Base-by-base conservation (phyloP, 2,113 vertebrate species). In the Hypomesus transpacificus region DNA sequence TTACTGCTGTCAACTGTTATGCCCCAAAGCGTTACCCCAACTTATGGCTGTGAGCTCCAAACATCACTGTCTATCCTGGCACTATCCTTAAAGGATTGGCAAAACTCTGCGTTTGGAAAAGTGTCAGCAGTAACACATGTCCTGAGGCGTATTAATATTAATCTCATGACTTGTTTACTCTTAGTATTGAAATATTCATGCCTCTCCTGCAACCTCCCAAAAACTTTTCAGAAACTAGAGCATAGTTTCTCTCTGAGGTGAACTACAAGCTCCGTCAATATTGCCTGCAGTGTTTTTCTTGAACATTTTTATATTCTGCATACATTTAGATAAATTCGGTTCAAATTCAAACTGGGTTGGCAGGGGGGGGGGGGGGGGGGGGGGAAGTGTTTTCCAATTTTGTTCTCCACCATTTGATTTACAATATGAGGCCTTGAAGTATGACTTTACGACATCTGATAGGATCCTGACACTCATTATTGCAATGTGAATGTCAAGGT, bases 111-210 rank as follows among this genome's bases (percentile, higher is more conserved):
- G 14, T 22, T 13, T 64, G 17, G 31, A 14, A 13, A 64, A 31
- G 28, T 14, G 17, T 14, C 5, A 62, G 39, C 39, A 7, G n/a
- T 51, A 62, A 24, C 57, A 59, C 20, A 39, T 6, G 20, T 65
- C 21, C 34, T 46, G 2, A 50, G 64, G 53, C 24, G 1, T 50
- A 62, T 75, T 75, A 77, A 70, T 67, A 75, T 73, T 69, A 57
- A 75, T 57, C 4, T 16, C 51, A 46, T 14, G 5, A 16, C 39
- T 69, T 77, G 20, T 68, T 71, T 75, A 74, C 62, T 72, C 61
- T 20, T 52, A 34, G 2, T 60, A 58, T 63, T 66, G 22, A 60
- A 69, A 61, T 68, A 68, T 76, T 68, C 14, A 68, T 75, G 51
- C 3, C n/a, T 59, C 58, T 60, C 69, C 52, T 57, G 46, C 52